A percentile compares a stretch with the other conserved stretches of the same genome.
phyloP scores from a whole-genome alignment of 2,797 vertebrate species.

The Microctenopoma steveboyesi region DNA sequence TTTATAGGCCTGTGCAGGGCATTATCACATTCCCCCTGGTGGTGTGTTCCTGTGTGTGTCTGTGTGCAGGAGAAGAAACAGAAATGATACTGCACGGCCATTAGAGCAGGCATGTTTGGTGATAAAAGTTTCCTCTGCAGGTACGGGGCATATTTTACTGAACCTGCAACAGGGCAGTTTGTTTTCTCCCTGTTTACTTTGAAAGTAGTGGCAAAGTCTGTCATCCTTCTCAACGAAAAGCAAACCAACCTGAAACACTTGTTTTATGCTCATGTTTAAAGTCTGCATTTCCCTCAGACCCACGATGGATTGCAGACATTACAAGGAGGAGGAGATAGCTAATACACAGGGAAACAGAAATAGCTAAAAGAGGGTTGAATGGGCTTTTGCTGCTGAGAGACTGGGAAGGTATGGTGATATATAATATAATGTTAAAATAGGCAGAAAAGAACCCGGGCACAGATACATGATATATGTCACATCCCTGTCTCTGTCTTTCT shows the following conservation, averaged over 20 bases:
- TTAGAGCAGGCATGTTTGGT: constrained; percentile 35
- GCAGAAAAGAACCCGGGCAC: constrained; percentile 30
- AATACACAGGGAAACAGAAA: constrained; percentile 16
- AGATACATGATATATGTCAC: constrained; percentile 47
- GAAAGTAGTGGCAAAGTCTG: constrained; percentile 14
- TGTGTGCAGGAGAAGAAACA: constrained; percentile 19
- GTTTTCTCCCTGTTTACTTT: constrained; percentile 4
- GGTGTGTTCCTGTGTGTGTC: constrained; percentile 48
- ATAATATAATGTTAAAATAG: constrained; percentile 54
- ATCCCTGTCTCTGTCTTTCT: constrained; percentile 8
- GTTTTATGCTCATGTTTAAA: constrained; percentile 38
- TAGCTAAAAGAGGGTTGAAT: constrained; percentile 14
- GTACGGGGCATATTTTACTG: constrained; percentile 22
- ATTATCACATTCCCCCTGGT: constrained; percentile 57
- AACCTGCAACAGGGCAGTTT: constrained; percentile 6
- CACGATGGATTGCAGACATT: constrained; percentile 46
- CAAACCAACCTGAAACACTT: constrained; percentile 4
- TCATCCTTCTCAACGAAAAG: constrained; percentile 18
- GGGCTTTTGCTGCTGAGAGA: constrained; percentile 22
- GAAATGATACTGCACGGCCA: constrained; percentile 28
- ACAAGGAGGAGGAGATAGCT: constrained; percentile 22
- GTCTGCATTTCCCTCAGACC: constrained; percentile 15
- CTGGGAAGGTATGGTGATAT: constrained; percentile 36
- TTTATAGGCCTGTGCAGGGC: constrained; percentile 73
- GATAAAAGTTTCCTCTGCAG: constrained; percentile 19